Base-by-base conservation (phyloP, 2,888 invertebrate genomes). In the Nomada ferruginata region DNA sequence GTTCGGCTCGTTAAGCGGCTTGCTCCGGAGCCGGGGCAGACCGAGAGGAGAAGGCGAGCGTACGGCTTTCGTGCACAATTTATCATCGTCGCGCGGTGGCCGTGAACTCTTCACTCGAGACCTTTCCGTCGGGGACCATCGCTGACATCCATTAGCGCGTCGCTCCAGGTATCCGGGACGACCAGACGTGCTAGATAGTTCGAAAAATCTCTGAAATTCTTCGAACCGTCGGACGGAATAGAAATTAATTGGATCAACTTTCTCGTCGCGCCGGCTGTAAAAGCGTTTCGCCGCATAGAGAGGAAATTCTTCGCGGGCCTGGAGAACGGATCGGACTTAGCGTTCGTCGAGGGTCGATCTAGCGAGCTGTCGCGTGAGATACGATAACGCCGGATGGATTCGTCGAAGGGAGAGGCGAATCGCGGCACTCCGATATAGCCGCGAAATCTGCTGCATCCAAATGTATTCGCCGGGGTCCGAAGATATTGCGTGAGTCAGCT, bases 61-160 rank as follows among this genome's bases (percentile, higher is more conserved):
- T 44, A 26, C 50, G 44, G 15, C 44, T 59, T 55, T 74, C 66
- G 15, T 68, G 59, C 61, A 60, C 50, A 77, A 88, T 89, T 88
- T 86, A 89, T 87, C 81, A 76, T 83, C 79, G 79, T 72, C 68
- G 75, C 76, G 69, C 71, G 77, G 64, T 64, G 85, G 76, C 86
- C 89, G 78, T 90, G 86, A 88, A 83, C 86, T 74, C 79, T 66
- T 87, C 81, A 73, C 77, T 64, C 55, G 55, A 69, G 73, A 80
- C 59, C 82, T 87, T 83, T 69, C 63, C 42, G 71, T 66, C 55
- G 50, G 50, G 68, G 23, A 15, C 23, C 55, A 42, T 65, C 57
- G 50, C 20, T 42, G 74, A 52, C 57, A 70, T 82, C 75, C 82
- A 82, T 85, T 84, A 85, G 69, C 78, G 76, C 80, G 76, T 68